Base-by-base conservation (phyloP, 2,113 vertebrate species). In the Dendrocopos noguchii region DNA sequence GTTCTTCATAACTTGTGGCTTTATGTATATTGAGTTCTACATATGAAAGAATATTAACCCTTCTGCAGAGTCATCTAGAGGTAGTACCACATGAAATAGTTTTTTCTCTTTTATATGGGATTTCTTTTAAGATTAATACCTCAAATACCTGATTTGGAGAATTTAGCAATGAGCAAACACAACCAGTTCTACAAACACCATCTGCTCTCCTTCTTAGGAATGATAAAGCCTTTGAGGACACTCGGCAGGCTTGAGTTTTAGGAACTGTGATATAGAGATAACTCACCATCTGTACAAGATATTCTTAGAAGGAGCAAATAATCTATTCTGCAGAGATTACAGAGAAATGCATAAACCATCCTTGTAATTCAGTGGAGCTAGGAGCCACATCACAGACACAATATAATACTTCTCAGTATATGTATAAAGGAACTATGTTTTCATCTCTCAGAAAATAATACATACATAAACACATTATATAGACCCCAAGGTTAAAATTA, bases 1-100 rank as follows among this genome's bases (percentile, higher is more conserved):
- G 91, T 90, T 93, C 57, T 70, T 87, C 42, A 73, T 76, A 93
- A 80, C 72, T 81, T 93, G 85, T 84, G 93, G 92, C 94, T 94
- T 85, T 15, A n/a, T 31, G 39, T 3, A 42, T 63, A 89, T 88
- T 63, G 92, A 80, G 71, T 89, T 89, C 83, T 91, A 65, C 13
- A 68, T 78, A 89, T n/a, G 46, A 85, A 88, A 80, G 44, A 83
- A 87, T 63, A 25, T 79, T 94, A 94, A 77, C 47, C 14, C 9
- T 90, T 78, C 73, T 81, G 56, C 66, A 44, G 89, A 95, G 91
- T 93, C 52, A 83, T 72, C 77, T 28, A 92, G 60, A 84, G n/a
- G 22, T 81, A 70, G 42, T 39, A 76, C 28, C 39, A 66, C 31
- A 79, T 66, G 15, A 88, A 82, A 73, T 6, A 65, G 4, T 50